Base-by-base conservation (phyloP, 2,888 invertebrate genomes). In the Aethes cnicana region DNA sequence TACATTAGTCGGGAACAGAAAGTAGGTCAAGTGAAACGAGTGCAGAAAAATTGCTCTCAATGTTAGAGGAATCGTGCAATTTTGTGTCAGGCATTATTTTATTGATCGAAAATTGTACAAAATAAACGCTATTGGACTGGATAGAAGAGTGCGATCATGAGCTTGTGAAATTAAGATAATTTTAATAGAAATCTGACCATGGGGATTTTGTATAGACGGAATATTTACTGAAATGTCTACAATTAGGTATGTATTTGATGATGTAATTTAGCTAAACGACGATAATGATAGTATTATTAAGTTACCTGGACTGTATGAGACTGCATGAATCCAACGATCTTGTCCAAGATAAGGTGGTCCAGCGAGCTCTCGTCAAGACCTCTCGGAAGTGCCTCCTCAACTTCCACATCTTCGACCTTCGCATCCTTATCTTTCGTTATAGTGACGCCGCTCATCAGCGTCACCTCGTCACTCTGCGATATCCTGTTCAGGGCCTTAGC, bases 401-500 rank as follows among this genome's bases (percentile, higher is more conserved):
- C 90, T 69, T 94, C 92, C 67, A 90, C 87, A 21, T 80, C 70
- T 35, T 81, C 77, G 43, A 88, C 77, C 52, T 86, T 77, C 35
- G 85, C 87, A 65, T 84, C 76, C 54, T 90, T 85, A 66, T 94
- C 93, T 66, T 92, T 93, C 6, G 95, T 92, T 64, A 96, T 92
- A 49, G 93, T 93, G 42, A 96, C 91, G n/a, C 95, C 96, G 48
- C 94, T 94, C 47, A 94, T 83, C 8, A 96, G 73, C 21, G 92
- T 90, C 39, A 96, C 77, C 59, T 94, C 92, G 56, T 94, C 93
- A 57, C 90, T 91, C 55, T 94, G 91, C 20, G 94, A 92, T 36
- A 93, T 92, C 67, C 95, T 92, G 65, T 95, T 95, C 78, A 96
- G 84, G 1, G 94, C 93, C 14, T 94, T 92, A n/a, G 95, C 90